Base-by-base conservation (phyloP, 1,140 invertebrate genomes). In the Aphidius gifuensis region DNA sequence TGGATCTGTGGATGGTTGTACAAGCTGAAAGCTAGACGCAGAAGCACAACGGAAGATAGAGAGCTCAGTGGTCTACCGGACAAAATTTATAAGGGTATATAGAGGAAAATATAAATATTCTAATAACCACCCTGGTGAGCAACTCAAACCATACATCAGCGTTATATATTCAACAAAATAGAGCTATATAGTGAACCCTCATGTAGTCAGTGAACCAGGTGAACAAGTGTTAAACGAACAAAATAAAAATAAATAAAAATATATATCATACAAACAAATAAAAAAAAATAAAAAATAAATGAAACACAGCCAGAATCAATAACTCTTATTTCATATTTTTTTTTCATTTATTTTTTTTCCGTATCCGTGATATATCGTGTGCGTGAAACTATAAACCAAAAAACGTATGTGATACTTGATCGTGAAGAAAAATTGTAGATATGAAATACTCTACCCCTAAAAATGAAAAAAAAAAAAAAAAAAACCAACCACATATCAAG, bases 81-180 rank as follows among this genome's bases (percentile, higher is more conserved):
- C 38, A 38, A 53, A 55, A 55, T 55, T 55, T 55, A 55, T 55
- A 16, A 11, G 47, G 47, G 47, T 49, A 6, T 55, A 39, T 55
- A 39, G 53, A 40, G 40, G 16, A n/a, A 55, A 43, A 43, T n/a
- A 43, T 55, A 55, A 55, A 55, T 55, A 55, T 55, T 55, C 40
- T 55, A 55, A 55, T 55, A 55, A 43, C 53, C 11, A 48, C 23
- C 23, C 23, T 32, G 23, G 23, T 32, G 23, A 32, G 23, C 23
- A 32, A 32, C 23, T 32, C 23, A 32, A 32, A 32, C 23, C 23
- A 32, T 32, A 32, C 23, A 32, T 32, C 23, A 32, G 23, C 4
- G 23, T 32, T 32, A 32, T 32, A 32, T 32, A 32, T 32, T 32
- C 23, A 32, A 44, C 43, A 44, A 7, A 3, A 44, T 44, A n/a